Evolutionary conservation across 2,797 vertebrate species (phyloP).

Genomic region (Epinephelus coioides): DNA sequence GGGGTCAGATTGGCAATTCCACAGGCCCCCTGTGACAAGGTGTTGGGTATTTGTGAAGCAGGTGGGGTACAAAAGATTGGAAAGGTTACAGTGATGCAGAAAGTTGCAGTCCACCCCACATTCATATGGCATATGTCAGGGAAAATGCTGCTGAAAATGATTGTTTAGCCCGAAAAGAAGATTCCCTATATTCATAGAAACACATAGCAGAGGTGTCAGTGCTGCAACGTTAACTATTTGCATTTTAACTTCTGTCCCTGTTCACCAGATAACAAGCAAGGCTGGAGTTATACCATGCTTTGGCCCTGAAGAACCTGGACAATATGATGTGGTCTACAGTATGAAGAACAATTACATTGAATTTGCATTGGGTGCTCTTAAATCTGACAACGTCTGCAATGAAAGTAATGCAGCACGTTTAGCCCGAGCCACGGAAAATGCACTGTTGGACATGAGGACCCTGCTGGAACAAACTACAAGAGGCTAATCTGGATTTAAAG

Average conservation of each 20-base stretch:
- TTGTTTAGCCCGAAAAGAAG: too few species aligned
- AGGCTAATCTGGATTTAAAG: too few species aligned
- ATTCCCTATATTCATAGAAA: too few species aligned
- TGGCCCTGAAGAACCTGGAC: constrained; percentile 91
- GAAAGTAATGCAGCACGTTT: constrained; percentile 87
- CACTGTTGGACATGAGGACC: constrained; percentile 88
- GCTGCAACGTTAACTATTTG: background rate
- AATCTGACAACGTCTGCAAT: constrained; percentile 85
- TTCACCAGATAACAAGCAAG: constrained; percentile 66
- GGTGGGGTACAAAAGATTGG: too few species aligned
- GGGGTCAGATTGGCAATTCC: too few species aligned
- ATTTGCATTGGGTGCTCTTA: constrained; percentile 88
- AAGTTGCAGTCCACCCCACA: too few species aligned
- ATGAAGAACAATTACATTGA: constrained; percentile 91
- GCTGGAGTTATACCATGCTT: constrained; percentile 86
- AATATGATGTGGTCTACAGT: constrained; percentile 91
- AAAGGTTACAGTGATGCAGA: too few species aligned
- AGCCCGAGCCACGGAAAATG: constrained; percentile 85
- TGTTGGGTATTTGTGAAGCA: too few species aligned
- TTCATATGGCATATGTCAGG: too few species aligned
- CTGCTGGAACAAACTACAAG: constrained; percentile 83
- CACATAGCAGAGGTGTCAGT: too few species aligned
- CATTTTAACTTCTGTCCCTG: background rate
- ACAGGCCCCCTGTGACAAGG: too few species aligned
- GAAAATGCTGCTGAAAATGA: too few species aligned